These are phyloP conservation scores for Trachurus trachurus DNA, from an alignment of 2,797 vertebrate species.

Conservation along the genomic window DNA sequence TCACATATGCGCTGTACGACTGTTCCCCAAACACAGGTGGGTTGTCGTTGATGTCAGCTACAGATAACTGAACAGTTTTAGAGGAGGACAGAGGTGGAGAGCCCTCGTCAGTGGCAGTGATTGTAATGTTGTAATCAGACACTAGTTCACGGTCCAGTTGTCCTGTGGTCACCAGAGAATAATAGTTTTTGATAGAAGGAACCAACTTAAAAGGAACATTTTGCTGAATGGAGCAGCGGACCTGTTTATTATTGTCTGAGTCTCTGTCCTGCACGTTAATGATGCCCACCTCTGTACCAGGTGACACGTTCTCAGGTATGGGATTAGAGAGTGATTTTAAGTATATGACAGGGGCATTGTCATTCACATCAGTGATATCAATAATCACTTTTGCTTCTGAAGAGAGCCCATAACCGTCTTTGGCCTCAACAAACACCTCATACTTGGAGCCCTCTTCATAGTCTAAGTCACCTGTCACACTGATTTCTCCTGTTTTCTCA, in stretches of 20 bases:
- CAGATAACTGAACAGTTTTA: too few species aligned
- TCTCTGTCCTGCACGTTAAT: slow-evolving; percentile 78
- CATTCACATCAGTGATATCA: slow-evolving; percentile 25
- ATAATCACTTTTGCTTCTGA: slow-evolving; percentile 73
- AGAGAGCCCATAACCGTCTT: slow-evolving; percentile 70
- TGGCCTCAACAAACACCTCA: slow-evolving; percentile 76
- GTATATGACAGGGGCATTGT: not conserved
- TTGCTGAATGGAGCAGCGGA: slow-evolving; percentile 71
- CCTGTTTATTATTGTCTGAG: slow-evolving; percentile 79
- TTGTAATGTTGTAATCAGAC: too few species aligned
- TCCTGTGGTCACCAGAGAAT: too few species aligned
- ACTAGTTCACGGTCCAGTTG: too few species aligned
- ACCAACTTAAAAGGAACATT: slow-evolving; percentile 53
- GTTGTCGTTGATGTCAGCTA: too few species aligned
- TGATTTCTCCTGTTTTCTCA: slow-evolving; percentile 67
- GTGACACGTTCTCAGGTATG: slow-evolving; percentile 41
- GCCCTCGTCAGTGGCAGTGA: too few species aligned
- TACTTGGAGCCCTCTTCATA: slow-evolving; percentile 77
- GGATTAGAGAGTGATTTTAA: slow-evolving; percentile 16
- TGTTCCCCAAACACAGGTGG: too few species aligned
- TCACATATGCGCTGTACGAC: too few species aligned
- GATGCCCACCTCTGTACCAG: slow-evolving; percentile 66
- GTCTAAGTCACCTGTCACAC: slow-evolving; percentile 66
- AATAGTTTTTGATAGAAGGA: slow-evolving; percentile 10
- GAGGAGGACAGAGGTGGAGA: too few species aligned